Conservation (phyloP, 2,797 vertebrate species). For the Florisuga fusca region DNA sequence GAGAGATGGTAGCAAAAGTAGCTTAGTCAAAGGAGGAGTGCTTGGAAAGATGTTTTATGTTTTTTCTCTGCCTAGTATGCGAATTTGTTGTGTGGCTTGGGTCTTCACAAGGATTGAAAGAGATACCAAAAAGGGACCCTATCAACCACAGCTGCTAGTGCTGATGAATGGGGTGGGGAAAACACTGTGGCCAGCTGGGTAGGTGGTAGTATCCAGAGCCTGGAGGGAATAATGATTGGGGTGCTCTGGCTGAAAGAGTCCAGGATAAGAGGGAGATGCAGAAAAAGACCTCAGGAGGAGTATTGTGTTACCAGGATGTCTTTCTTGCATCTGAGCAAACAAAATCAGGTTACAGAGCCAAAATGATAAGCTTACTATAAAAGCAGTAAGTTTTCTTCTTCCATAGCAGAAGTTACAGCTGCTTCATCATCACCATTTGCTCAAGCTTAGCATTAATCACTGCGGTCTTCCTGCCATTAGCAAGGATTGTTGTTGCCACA, state of each 20-base stretch:
- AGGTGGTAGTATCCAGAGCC: neutral
- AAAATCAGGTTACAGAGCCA: neutral
- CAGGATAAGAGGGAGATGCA: neutral
- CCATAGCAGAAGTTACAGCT: neutral
- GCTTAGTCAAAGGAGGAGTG: neutral
- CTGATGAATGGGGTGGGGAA: neutral
- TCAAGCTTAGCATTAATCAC: neutral
- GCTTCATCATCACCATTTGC: neutral
- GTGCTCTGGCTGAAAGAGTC: neutral
- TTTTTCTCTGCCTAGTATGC: neutral
- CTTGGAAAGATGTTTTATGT: neutral
- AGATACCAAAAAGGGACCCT: neutral
- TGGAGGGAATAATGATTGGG: neutral
- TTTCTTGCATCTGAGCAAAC: neutral
- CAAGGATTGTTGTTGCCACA: neutral
- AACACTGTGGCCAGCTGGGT: neutral
- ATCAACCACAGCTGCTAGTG: neutral
- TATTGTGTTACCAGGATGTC: neutral
- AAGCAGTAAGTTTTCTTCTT: neutral
- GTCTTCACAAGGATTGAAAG: neutral
- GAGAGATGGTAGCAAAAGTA: neutral
- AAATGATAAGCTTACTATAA: neutral
- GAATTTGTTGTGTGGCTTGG: neutral
- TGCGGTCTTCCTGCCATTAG: neutral
- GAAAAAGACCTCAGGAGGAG: neutral